phyloP scores from a whole-genome alignment of 2,888 invertebrate species.

The Polydesmus complanatus region DNA sequence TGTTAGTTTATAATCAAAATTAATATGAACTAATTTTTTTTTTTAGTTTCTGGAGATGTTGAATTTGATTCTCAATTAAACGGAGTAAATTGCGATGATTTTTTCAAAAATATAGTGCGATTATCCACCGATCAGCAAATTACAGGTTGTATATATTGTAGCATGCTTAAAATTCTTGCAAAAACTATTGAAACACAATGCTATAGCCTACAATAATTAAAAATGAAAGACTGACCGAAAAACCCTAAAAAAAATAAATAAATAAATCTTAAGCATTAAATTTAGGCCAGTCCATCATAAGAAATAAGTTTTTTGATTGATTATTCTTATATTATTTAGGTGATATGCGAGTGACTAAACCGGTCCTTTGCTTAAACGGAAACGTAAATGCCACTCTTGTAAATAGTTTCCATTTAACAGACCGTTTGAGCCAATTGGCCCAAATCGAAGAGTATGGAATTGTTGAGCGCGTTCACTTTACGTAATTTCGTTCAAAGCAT shows the following conservation, averaged over 20 bases:
- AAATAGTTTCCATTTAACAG: neutral
- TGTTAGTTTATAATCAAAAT: too few relatives aligned
- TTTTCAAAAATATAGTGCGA: neutral
- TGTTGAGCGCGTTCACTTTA: neutral
- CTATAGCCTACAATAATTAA: too few relatives aligned
- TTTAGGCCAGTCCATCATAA: too few relatives aligned
- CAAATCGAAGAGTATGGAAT: neutral
- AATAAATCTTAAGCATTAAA: too few relatives aligned
- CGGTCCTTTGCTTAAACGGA: neutral
- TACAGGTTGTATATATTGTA: neutral
- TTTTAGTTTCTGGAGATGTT: neutral
- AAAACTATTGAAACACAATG: neutral
- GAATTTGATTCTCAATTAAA: neutral
- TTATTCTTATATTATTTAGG: neutral
- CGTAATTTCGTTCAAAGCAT: neutral
- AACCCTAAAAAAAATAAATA: too few relatives aligned
- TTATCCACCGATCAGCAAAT: neutral
- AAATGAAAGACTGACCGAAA: too few relatives aligned
- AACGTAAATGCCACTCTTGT: too few relatives aligned
- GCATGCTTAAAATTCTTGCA: neutral
- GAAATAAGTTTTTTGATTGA: too few relatives aligned
- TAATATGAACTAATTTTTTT: too few relatives aligned
- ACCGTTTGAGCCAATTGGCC: neutral
- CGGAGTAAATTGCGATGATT: neutral
- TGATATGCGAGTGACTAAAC: neutral